Evolutionary conservation across 2,888 invertebrate species (phyloP).

Genomic region (Platerodrilus igneus): DNA sequence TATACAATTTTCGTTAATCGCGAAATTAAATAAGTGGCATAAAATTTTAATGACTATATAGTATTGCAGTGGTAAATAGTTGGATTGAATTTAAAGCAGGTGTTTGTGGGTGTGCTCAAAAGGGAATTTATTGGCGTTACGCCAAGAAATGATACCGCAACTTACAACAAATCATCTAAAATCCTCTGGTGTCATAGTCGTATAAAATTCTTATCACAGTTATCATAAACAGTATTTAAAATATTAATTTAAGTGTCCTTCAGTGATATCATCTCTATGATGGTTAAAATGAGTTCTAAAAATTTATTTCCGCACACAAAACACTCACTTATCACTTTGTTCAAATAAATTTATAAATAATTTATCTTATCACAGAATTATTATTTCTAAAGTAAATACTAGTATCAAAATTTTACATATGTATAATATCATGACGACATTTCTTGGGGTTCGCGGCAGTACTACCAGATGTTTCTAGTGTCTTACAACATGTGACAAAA

Average conservation of each 20-base stretch:
- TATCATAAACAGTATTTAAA: too few relatives aligned
- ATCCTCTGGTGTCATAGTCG: conserved; percentile 35
- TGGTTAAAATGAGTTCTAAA: too few relatives aligned
- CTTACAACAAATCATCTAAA: conserved; percentile 41
- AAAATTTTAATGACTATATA: too few relatives aligned
- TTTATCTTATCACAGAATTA: conserved; percentile 34
- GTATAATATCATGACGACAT: conserved; percentile 48
- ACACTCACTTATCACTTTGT: conserved; percentile 33
- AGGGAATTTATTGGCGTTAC: conserved; percentile 36
- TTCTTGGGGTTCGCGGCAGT: conserved; percentile 35
- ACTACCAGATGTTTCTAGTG: too few relatives aligned
- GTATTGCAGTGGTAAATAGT: too few relatives aligned
- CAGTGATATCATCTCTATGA: conserved; percentile 30
- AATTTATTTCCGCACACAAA: conserved; percentile 26
- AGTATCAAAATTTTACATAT: conserved; percentile 47
- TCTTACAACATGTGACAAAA: too few relatives aligned
- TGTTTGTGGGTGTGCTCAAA: conserved; percentile 45
- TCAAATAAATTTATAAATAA: conserved; percentile 25
- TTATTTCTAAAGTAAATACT: conserved; percentile 33
- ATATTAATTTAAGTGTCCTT: conserved; percentile 33
- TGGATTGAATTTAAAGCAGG: conserved; percentile 40
- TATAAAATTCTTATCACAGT: conserved; percentile 18
- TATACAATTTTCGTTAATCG: too few relatives aligned
- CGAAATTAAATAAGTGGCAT: too few relatives aligned
- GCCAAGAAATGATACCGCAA: conserved; percentile 42